Evolutionary conservation across 2,113 vertebrate genomes (phyloP).

Genomic region (Pipa parva): DNA sequence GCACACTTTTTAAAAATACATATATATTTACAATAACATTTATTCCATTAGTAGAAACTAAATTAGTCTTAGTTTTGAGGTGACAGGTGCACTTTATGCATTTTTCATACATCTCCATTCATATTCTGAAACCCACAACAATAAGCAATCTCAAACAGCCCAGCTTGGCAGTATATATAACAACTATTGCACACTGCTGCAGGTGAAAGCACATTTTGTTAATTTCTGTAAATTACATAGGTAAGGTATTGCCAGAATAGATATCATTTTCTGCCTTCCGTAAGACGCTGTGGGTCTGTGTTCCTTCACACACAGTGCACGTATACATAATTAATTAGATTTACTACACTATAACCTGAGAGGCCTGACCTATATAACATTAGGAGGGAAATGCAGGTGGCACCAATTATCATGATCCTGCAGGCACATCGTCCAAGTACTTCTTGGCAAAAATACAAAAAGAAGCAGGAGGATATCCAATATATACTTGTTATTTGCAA

Average conservation of each 20-base stretch:
- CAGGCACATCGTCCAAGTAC: neutral
- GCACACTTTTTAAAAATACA: too few species aligned
- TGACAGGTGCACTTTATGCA: too few species aligned
- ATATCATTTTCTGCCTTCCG: neutral
- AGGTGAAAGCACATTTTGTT: too few species aligned
- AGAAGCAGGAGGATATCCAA: neutral
- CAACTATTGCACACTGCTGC: too few species aligned
- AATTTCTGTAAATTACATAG: neutral
- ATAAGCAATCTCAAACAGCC: too few species aligned
- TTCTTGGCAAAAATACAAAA: slow-evolving; percentile 2
- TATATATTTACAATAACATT: too few species aligned
- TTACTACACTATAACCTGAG: slow-evolving; percentile 34
- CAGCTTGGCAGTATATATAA: too few species aligned
- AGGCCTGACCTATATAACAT: slow-evolving; percentile 37
- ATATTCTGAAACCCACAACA: too few species aligned
- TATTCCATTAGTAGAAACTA: too few species aligned
- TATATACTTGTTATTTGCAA: too few species aligned
- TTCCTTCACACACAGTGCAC: slow-evolving; percentile 17
- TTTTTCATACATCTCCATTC: too few species aligned
- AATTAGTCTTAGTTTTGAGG: too few species aligned
- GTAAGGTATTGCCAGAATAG: neutral
- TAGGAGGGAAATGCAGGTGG: slow-evolving; percentile 18
- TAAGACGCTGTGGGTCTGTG: neutral
- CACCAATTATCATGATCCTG: slow-evolving; percentile 3
- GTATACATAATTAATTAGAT: slow-evolving; percentile 28